Conservation (phyloP, 1,140 invertebrate genomes). For the Drosophila repleta region DNA sequence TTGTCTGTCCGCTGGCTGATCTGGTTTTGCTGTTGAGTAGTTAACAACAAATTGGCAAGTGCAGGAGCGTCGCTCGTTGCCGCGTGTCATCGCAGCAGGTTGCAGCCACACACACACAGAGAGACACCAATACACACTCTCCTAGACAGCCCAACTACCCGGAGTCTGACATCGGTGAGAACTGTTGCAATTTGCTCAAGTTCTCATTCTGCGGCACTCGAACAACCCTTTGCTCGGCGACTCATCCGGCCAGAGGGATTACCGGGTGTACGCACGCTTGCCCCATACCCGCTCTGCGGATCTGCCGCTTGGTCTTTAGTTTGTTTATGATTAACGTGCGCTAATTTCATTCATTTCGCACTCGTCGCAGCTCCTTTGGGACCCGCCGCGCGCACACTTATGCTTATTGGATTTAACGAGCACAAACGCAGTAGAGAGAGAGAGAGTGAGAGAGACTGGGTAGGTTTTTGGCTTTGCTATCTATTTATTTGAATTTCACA, state of each 20-base stretch:
- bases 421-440: not conserved
- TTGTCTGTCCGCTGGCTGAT: slow-evolving; percentile 5
- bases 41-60: slow-evolving; percentile 76
- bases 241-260: slow-evolving; percentile 12
- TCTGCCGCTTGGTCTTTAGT: slow-evolving; percentile 25
- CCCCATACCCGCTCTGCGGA: not conserved
- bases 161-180: slow-evolving; percentile 46
- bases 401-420: slow-evolving; percentile 68
- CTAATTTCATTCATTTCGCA: slow-evolving; percentile 79
- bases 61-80: slow-evolving; percentile 39
- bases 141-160: not conserved
- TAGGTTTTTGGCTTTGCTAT: slow-evolving; percentile 32
- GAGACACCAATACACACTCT: not conserved
- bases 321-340: slow-evolving; percentile 80
- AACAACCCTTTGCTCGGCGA: slow-evolving; percentile 47
- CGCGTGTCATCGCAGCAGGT: slow-evolving; percentile 72
- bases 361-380: slow-evolving; percentile 54
- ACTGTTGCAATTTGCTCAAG: slow-evolving; percentile 73
- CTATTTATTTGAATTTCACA: slow-evolving; percentile 59
- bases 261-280: not conserved
- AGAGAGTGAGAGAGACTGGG: not conserved
- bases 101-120: slow-evolving; percentile 16
- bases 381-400: slow-evolving; percentile 55
- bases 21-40: slow-evolving; percentile 64
- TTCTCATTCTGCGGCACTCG: slow-evolving; percentile 1